These are phyloP conservation scores for Hydropotes inermis DNA, from an alignment of 2,113 vertebrate species.

Conservation along the genomic window DNA sequence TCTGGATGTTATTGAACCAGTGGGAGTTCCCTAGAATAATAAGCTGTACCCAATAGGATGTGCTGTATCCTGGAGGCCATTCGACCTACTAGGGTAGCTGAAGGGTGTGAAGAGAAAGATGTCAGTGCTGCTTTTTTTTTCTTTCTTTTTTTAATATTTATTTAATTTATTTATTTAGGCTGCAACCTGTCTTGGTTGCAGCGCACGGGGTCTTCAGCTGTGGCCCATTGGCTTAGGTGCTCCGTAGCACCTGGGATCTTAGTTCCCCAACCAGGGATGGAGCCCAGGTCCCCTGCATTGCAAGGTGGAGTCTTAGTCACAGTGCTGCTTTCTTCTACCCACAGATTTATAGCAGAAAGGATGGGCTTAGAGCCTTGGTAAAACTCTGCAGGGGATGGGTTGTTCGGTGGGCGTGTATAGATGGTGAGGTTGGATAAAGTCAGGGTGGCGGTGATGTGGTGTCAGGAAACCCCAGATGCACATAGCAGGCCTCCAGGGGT, in stretches of 20 bases:
- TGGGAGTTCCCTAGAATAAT: background rate
- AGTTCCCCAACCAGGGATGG: background rate
- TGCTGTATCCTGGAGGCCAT: background rate
- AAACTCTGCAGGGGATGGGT: background rate
- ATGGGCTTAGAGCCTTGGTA: background rate
- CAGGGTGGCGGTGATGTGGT: background rate
- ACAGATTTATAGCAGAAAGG: background rate
- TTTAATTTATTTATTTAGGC: background rate
- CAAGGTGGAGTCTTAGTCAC: background rate
- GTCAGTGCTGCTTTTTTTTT: background rate
- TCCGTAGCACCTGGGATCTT: background rate
- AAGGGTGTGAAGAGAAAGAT: background rate
- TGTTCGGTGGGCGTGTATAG: background rate
- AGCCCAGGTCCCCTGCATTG: background rate
- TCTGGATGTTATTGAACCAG: background rate
- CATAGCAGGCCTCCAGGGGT: background rate
- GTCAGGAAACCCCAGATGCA: background rate
- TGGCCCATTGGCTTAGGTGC: background rate
- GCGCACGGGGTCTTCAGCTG: background rate
- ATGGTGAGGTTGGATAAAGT: background rate
- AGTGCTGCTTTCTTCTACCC: background rate
- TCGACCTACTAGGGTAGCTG: background rate
- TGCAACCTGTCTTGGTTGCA: background rate
- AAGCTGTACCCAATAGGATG: rapidly evolving
- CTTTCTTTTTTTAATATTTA: background rate